Percentiles rank a stretch among this genome's conserved stretches.
Evolutionary conservation across 2,113 vertebrate genomes (phyloP).

Genomic region (Rhombomys opimus): DNA sequence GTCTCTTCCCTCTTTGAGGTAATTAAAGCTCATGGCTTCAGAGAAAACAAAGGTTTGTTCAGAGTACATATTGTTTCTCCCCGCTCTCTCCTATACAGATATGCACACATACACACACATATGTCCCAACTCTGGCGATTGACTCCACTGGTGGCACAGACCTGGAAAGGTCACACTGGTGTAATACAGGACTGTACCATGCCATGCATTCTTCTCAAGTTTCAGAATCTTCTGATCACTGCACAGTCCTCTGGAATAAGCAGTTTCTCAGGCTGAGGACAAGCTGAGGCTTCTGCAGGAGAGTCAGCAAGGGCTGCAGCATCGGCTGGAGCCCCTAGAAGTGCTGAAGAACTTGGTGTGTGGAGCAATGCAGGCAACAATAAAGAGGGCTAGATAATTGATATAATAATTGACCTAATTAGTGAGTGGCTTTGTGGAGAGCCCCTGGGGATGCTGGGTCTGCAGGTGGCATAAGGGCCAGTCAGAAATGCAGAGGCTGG

Average conservation of each 20-base stretch:
- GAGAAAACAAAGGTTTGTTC: neutral
- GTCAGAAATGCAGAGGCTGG: conserved; percentile 51
- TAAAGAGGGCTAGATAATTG: conserved; percentile 81
- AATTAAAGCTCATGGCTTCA: conserved; percentile 24
- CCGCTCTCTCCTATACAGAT: neutral
- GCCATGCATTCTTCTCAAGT: neutral
- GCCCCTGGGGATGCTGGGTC: conserved; percentile 74
- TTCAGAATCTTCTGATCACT: neutral
- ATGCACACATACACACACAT: neutral
- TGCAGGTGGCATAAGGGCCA: conserved; percentile 75
- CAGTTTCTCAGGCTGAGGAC: neutral
- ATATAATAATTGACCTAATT: conserved; percentile 83
- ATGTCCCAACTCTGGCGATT: neutral
- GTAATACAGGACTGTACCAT: neutral
- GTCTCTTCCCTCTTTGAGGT: neutral
- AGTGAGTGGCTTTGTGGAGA: conserved; percentile 75
- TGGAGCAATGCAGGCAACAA: conserved; percentile 57
- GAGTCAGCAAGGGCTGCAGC: neutral
- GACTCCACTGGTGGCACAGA: neutral
- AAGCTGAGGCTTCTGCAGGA: neutral
- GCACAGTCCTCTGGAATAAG: conserved; percentile 2
- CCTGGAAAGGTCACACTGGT: neutral
- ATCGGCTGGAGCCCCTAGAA: conserved; percentile 61
- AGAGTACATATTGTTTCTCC: neutral
- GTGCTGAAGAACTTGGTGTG: conserved; percentile 33